Base-by-base conservation (phyloP, 2,888 invertebrate genomes). In the Heliothis peltigera region DNA sequence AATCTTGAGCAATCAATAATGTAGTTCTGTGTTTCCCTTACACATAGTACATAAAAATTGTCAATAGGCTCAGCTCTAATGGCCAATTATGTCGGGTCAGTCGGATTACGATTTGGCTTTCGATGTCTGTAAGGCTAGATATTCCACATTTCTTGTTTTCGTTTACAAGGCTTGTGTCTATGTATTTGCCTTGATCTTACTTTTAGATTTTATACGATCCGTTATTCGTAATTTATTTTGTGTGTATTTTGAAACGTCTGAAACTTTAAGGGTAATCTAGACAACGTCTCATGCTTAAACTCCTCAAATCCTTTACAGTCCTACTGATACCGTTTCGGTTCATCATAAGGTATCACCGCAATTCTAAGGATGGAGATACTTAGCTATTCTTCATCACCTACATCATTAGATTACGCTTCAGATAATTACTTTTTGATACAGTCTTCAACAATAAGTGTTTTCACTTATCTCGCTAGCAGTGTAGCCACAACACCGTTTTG, bases 21-120 rank as follows among this genome's bases (percentile, higher is more conserved):
- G 22, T 49, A 51, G 43, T 54, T 49, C 12, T 39, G 21, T 18
- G 12, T 53, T 18, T 49, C 7, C n/a, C n/a, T 17, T 48, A 35
- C 8, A 18, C 19, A 25, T 6, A 10, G 15, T 44, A 44, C 32
- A 54, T 18, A 39, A 42, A 22, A 39, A 60, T 35, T 35, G 8
- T 19, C 54, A 51, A 51, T 46, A 46, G 54, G 69, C 39, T 68
- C 44, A 46, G 10, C 44, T 12, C 22, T 69, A 51, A 68, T 69
- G 54, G 61, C 49, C 62, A 69, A 68, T 68, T 69, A 69, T 21
- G 18, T 46, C 17, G 15, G 53, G 51, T 25, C 44, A 46, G 53
- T 18, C 15, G n/a, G 54, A 54, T 69, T 49, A 61, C 28, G 43
- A 44, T 49, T 49, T 44, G n/a, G 21, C 12, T 35, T 53, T 48